Evolutionary conservation across 2,888 invertebrate species (phyloP).

Genomic region (Tenodera sinensis): DNA sequence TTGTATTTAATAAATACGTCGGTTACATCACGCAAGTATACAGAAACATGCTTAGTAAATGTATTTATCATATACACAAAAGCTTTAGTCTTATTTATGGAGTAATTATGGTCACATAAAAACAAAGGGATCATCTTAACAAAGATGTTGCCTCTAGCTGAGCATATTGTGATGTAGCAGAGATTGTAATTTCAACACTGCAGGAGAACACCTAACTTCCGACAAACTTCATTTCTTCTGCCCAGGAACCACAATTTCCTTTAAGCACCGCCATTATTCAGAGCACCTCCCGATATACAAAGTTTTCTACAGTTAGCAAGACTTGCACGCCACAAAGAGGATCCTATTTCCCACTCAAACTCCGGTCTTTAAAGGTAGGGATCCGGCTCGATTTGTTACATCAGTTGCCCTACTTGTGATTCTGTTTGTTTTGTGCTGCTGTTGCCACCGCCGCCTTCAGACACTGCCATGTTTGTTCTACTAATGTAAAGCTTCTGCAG

Average conservation of each 20-base stretch:
- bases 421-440: background rate
- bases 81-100: too few species aligned
- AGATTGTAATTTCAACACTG: background rate
- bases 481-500: background rate
- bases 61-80: too few species aligned
- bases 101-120: too few species aligned
- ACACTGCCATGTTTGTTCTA: background rate
- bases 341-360: background rate
- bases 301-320: background rate
- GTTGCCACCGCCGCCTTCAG: background rate
- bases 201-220: background rate
- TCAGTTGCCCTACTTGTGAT: background rate
- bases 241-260: background rate
- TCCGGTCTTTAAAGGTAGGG: background rate
- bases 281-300: background rate
- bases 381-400: background rate
- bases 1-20: too few species aligned
- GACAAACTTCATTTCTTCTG: background rate
- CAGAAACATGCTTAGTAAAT: too few species aligned
- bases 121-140: background rate
- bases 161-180: background rate
- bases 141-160: background rate
- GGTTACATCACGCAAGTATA: too few species aligned
- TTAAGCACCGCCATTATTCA: background rate
- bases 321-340: background rate